Conservation (phyloP, 2,797 vertebrate species). For the Chelon auratus region DNA sequence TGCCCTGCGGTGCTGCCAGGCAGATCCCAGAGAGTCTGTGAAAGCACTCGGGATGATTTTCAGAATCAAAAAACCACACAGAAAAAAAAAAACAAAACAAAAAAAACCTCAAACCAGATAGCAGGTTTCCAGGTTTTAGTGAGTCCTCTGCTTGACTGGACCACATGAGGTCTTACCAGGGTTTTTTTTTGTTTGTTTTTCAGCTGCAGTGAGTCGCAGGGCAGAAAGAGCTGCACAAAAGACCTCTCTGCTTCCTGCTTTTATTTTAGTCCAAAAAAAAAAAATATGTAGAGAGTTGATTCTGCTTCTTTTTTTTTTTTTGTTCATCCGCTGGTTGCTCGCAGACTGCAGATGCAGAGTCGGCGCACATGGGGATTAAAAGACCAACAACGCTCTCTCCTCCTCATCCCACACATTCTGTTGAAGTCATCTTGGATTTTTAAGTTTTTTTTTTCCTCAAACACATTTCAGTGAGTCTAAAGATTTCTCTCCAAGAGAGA, state of each 20-base stretch:
- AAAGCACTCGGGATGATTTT: conserved; percentile 65
- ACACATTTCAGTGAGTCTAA: conserved; percentile 74
- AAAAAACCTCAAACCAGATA: conserved; percentile 46
- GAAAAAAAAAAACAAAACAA: conserved; percentile 35
- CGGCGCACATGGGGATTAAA: conserved; percentile 87
- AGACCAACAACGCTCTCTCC: conserved; percentile 62
- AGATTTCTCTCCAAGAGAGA: conserved; percentile 82
- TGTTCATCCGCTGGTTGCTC: conserved; percentile 86
- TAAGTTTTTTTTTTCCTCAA: conserved; percentile 52
- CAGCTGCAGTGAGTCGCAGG: conserved; percentile 55
- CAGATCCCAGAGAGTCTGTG: conserved; percentile 54
- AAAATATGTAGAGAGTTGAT: conserved; percentile 74
- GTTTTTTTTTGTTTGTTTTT: conserved; percentile 34
- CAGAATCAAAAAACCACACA: conserved; percentile 59
- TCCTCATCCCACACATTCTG: conserved; percentile 80
- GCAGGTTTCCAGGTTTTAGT: conserved; percentile 60
- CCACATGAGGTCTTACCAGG: conserved; percentile 45
- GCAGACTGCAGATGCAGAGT: conserved; percentile 87
- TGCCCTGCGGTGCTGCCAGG: conserved; percentile 51
- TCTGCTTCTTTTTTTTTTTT: conserved; percentile 57
- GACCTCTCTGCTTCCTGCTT: conserved; percentile 69
- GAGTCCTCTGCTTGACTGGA: conserved; percentile 46
- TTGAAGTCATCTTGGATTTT: conserved; percentile 75
- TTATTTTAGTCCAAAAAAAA: conserved; percentile 70
- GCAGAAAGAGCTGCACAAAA: conserved; percentile 63